Conservation (phyloP, 2,113 vertebrate genomes). For the Synchiropus splendidus region DNA sequence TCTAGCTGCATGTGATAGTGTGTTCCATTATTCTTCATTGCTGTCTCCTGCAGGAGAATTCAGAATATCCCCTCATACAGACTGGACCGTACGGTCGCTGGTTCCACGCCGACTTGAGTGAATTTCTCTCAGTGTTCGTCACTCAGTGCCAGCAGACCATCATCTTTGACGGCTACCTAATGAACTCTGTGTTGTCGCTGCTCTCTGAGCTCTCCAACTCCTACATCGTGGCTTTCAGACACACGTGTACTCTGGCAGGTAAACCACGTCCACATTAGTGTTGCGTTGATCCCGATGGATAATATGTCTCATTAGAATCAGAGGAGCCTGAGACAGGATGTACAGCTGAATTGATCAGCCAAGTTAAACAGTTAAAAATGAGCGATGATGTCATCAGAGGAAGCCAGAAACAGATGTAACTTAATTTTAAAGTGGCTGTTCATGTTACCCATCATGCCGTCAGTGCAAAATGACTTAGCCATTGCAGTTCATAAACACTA, state of each 20-base stretch:
- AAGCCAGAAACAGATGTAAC: too few relatives aligned
- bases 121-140: conserved; percentile 80
- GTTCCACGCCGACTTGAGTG: conserved; percentile 81
- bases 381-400: too few relatives aligned
- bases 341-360: too few relatives aligned
- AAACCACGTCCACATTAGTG: conserved; percentile 9
- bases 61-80: conserved; percentile 78
- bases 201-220: conserved; percentile 80
- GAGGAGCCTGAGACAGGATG: too few relatives aligned
- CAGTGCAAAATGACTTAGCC: too few relatives aligned
- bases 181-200: conserved; percentile 77
- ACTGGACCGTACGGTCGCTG: conserved; percentile 78
- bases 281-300: too few relatives aligned
- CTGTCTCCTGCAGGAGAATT: conserved; percentile 60
- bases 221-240: conserved; percentile 76
- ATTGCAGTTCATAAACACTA: too few relatives aligned
- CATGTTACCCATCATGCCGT: too few relatives aligned
- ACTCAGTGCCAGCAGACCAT: conserved; percentile 76
- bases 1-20: not conserved
- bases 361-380: too few relatives aligned
- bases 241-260: conserved; percentile 91
- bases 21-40: too few relatives aligned
- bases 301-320: too few relatives aligned
- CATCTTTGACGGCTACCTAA: conserved; percentile 79
- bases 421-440: too few relatives aligned